phyloP scores from a whole-genome alignment of 2,113 vertebrate species.

The Macrotis lagotis region DNA sequence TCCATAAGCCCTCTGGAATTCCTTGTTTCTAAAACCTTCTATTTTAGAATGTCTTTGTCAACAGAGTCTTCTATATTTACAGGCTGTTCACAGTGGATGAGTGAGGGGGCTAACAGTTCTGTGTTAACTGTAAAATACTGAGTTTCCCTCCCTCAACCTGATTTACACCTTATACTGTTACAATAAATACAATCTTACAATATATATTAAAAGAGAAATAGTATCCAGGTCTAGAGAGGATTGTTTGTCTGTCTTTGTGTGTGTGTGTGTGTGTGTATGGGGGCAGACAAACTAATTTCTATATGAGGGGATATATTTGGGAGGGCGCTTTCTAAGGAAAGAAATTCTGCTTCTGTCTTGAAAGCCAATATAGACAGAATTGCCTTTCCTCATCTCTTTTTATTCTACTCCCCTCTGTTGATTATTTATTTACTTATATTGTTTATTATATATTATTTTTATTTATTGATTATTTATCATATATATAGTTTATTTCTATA shows the following conservation, averaged over 20 bases:
- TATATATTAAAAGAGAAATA: background rate
- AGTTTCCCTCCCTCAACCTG: background rate
- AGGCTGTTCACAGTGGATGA: background rate
- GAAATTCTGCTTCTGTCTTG: background rate
- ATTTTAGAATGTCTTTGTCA: background rate
- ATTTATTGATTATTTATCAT: too few relatives aligned
- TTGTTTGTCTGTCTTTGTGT: too few relatives aligned
- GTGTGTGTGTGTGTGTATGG: background rate
- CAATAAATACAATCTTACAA: background rate
- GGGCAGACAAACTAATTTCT: background rate
- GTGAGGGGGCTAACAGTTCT: background rate
- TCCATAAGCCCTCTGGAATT: background rate
- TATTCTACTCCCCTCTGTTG: background rate
- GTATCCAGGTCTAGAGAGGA: background rate
- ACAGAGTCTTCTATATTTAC: background rate
- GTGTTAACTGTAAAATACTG: background rate
- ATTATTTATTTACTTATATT: background rate
- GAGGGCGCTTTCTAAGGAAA: background rate
- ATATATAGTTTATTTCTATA: background rate
- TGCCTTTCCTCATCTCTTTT: background rate
- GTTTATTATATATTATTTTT: too few relatives aligned
- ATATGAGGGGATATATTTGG: background rate
- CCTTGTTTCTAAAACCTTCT: background rate
- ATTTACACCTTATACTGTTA: background rate
- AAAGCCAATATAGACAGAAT: background rate